These are phyloP conservation scores for Cordylochernes scorpioides DNA, from an alignment of 2,888 invertebrate genomes.

Conservation along the genomic window DNA sequence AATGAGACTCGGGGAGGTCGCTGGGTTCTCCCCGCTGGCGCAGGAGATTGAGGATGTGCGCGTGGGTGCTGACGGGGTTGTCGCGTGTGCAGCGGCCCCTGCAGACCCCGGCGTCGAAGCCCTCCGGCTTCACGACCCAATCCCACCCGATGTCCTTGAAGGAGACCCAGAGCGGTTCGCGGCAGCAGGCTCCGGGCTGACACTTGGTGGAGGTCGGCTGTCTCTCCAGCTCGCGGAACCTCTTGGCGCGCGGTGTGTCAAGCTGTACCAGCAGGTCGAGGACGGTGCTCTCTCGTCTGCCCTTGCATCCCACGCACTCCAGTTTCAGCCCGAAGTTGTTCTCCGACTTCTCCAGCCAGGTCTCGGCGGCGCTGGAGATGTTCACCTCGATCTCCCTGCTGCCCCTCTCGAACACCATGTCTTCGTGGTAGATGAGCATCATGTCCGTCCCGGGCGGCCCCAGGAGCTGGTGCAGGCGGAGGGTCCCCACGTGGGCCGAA, in stretches of 20 bases:
- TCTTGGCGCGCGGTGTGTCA: background rate
- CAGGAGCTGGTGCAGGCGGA: too few species aligned
- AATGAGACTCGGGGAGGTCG: constrained; percentile 35
- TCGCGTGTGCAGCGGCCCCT: constrained; percentile 35
- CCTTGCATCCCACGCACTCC: background rate
- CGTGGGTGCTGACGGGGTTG: constrained; percentile 37
- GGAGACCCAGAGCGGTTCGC: constrained; percentile 35
- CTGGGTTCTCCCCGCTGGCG: constrained; percentile 32
- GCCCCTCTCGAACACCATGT: too few species aligned
- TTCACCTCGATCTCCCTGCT: too few species aligned
- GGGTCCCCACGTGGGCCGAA: too few species aligned
- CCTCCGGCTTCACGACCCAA: constrained; percentile 38
- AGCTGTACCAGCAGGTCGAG: background rate
- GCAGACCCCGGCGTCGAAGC: constrained; percentile 41
- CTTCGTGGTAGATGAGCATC: too few species aligned
- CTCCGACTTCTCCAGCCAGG: background rate
- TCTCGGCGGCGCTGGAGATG: too few species aligned
- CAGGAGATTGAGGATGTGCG: constrained; percentile 37
- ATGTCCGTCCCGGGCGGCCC: too few species aligned
- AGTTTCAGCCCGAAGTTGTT: background rate
- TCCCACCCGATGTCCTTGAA: constrained; percentile 37
- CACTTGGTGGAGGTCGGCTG: too few species aligned
- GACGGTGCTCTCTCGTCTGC: background rate
- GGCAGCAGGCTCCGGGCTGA: constrained; percentile 36
- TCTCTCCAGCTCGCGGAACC: background rate